Base-by-base conservation (phyloP, 2,888 invertebrate species). In the Digitonthophagus gazella region DNA sequence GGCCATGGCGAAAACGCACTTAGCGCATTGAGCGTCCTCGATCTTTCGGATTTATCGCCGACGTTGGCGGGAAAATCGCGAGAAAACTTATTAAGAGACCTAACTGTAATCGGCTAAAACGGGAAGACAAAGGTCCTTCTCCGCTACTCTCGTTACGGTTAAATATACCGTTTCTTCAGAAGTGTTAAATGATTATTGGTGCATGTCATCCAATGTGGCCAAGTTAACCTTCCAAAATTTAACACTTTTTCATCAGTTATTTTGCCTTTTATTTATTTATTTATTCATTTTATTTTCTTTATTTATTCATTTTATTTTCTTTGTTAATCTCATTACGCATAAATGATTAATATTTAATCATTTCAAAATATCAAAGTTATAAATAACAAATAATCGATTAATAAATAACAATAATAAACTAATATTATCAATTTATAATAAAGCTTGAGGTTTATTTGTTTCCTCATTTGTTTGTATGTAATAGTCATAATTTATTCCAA, bases 1-100 rank as follows among this genome's bases (percentile, higher is more conserved):
- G 76, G 73, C 77, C 77, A 74, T 78, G 78, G 76, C 74, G 73
- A 69, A 75, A 73, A 67, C 72, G 74, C 72, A 75, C 71, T 67
- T 58, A 22, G 58, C 58, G 58, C 22, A 58, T 20, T 58, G 19
- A 58, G 58, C 22, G 67, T 67, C 58, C 67, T 67, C 67, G 67
- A 58, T 67, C 67, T 67, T 67, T 67, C 58, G 28, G 58, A 58
- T 67, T 67, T 67, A 67, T 67, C 58, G 67, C 11, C 28, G 11
- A 44, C 28, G 11, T 44, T 11, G 28, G 6, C 11, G 28, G 28
- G 28, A 44, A 44, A 44, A 44, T 44, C 11, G 28, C 28, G 11
- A 44, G 11, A 44, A 6, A 44, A 8, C 11, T 44, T 44, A 8
- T 44, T 44, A 44, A 8, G 28, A 44, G 28, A 11, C 11, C 28